A percentile compares a stretch with the other conserved stretches of the same genome.
phyloP scores from a whole-genome alignment of 2,113 vertebrate genomes.

The Mesitornis unicolor region DNA sequence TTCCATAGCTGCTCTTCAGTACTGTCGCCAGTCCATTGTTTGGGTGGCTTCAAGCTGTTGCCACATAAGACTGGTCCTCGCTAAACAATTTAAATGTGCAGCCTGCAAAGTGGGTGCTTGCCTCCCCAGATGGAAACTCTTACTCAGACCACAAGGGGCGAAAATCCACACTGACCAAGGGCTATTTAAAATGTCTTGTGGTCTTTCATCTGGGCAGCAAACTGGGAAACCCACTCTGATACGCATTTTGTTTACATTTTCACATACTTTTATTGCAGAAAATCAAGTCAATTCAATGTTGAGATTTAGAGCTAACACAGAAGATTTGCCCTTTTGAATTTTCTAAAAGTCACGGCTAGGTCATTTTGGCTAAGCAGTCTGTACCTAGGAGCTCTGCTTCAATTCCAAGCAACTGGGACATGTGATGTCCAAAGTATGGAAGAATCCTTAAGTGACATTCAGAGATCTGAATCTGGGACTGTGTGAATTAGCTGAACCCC shows the following conservation, averaged over 20 bases:
- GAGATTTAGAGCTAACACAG: constrained; percentile 22
- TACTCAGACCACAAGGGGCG: not conserved
- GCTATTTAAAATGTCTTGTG: not conserved
- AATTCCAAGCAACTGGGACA: not conserved
- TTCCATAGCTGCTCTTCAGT: not conserved
- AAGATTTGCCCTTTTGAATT: constrained; percentile 21
- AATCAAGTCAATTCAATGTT: constrained; percentile 31
- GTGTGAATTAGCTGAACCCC: not conserved
- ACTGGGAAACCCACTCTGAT: not conserved
- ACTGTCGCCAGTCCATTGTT: not conserved
- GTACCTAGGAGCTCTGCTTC: not conserved
- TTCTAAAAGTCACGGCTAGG: constrained; percentile 15
- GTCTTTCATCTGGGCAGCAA: not conserved
- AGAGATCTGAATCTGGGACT: not conserved
- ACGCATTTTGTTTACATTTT: not conserved
- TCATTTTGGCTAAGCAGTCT: constrained; percentile 4
- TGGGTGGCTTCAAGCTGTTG: not conserved
- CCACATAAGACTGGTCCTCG: not conserved
- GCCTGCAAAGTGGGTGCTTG: not conserved
- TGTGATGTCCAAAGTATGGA: not conserved
- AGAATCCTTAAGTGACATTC: not conserved
- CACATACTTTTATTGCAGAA: not conserved
- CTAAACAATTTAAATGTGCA: constrained; percentile 26
- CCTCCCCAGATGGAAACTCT: not conserved
- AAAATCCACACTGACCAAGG: not conserved